A percentile compares a stretch with the other conserved stretches of the same genome.
Conservation (phyloP, 2,797 vertebrate genomes). For the Brachyalestes nurse region DNA sequence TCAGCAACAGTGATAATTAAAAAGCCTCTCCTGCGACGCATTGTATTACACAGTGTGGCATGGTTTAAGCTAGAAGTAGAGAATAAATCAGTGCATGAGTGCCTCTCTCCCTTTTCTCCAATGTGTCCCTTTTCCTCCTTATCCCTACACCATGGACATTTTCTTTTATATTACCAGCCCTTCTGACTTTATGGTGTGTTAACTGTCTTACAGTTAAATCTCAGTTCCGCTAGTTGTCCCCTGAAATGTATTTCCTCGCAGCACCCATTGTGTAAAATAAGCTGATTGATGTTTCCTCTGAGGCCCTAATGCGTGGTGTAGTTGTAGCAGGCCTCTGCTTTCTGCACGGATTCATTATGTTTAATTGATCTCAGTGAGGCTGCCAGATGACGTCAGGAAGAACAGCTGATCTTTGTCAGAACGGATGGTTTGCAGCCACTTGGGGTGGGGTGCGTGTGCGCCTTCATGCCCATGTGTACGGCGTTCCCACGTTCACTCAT, state of each 20-base stretch:
- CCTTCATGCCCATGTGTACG: neutral
- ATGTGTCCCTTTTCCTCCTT: neutral
- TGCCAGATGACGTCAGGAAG: constrained; percentile 7
- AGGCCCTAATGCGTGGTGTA: neutral
- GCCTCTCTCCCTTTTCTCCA: neutral
- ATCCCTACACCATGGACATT: too few relatives aligned
- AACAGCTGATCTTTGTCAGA: constrained; percentile 51
- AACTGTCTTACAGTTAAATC: neutral
- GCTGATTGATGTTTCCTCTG: neutral
- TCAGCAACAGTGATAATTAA: too few relatives aligned
- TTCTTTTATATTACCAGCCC: neutral
- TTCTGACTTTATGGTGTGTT: neutral
- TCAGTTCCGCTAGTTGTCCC: neutral
- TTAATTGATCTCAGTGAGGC: constrained; percentile 24
- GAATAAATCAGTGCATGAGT: too few relatives aligned
- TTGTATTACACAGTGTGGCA: too few relatives aligned
- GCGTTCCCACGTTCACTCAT: neutral
- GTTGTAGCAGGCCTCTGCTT: neutral
- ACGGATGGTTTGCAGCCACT: constrained; percentile 21
- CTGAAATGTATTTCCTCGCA: neutral
- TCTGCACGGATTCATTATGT: constrained; percentile 4
- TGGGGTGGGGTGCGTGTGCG: constrained; percentile 5
- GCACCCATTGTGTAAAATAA: neutral
- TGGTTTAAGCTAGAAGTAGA: too few relatives aligned
- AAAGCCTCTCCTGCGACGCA: too few relatives aligned